These are phyloP conservation scores for Cataglyphis cursor DNA, from an alignment of 2,888 invertebrate genomes.

Conservation along the genomic window DNA sequence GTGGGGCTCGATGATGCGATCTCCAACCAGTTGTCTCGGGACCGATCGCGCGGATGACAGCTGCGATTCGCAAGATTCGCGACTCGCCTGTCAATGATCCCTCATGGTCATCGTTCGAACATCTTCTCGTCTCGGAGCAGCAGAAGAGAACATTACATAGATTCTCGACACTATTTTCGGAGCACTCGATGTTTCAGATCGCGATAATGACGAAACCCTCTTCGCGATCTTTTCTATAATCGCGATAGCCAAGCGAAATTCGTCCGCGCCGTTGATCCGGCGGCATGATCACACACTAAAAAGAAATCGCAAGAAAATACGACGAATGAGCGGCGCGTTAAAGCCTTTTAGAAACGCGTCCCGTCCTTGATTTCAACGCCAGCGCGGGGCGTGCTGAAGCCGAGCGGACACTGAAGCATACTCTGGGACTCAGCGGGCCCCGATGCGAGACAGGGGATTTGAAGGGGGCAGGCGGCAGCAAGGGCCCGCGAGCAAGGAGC, in stretches of 20 bases:
- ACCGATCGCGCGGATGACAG: slow-evolving; percentile 9
- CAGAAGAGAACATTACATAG: slow-evolving; percentile 9
- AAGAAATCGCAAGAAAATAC: neutral
- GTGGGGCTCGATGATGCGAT: slow-evolving; percentile 6
- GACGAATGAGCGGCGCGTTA: slow-evolving; percentile 40
- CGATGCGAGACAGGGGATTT: slow-evolving; percentile 68
- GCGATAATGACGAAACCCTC: neutral
- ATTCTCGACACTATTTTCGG: slow-evolving; percentile 34
- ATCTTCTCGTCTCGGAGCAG: neutral
- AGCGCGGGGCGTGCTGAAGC: slow-evolving; percentile 78
- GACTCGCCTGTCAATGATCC: neutral
- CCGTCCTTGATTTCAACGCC: slow-evolving; percentile 55
- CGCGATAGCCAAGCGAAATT: neutral
- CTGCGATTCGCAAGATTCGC: neutral
- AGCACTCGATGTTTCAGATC: neutral
- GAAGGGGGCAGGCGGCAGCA: slow-evolving; percentile 21
- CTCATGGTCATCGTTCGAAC: neutral
- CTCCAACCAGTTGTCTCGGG: neutral
- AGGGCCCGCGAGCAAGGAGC: slow-evolving; percentile 51
- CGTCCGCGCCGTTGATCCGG: neutral
- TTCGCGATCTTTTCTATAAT: no score
- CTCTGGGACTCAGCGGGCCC: slow-evolving; percentile 67
- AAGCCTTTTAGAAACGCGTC: slow-evolving; percentile 64
- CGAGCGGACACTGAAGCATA: slow-evolving; percentile 81
- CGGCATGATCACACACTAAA: neutral